These are phyloP conservation scores for Sebastes fasciatus DNA, from an alignment of 2,113 vertebrate species.

Conservation along the genomic window DNA sequence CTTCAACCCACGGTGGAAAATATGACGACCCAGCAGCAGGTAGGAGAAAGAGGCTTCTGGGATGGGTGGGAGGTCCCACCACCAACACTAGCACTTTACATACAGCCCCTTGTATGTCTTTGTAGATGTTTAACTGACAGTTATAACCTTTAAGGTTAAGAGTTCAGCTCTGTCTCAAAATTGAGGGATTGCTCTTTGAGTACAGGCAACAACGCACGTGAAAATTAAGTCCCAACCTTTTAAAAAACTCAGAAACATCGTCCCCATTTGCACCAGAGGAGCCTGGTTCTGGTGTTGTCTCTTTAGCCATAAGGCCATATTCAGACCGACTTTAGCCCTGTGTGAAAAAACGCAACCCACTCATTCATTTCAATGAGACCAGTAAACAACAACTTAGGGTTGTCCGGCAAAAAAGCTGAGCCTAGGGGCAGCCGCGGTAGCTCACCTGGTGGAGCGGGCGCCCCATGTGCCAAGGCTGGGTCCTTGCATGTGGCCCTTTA, in stretches of 20 bases:
- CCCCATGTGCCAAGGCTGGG: too few species aligned
- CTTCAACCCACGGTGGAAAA: conserved; percentile 79
- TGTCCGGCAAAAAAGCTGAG: neutral
- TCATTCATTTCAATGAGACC: neutral
- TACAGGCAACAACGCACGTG: neutral
- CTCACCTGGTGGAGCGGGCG: too few species aligned
- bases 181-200: neutral
- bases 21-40: conserved; percentile 72
- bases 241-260: neutral
- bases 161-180: conserved; percentile 18
- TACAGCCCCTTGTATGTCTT: conserved; percentile 31
- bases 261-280: conserved; percentile 1
- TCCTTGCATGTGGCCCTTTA: too few species aligned
- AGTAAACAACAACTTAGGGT: neutral
- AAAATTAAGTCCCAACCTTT: neutral
- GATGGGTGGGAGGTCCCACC: conserved; percentile 44
- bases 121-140: conserved; percentile 19
- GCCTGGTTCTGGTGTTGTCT: neutral
- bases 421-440: too few species aligned
- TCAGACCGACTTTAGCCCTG: neutral
- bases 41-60: conserved; percentile 67
- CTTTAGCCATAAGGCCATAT: neutral
- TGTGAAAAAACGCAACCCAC: neutral
- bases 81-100: conserved; percentile 27
- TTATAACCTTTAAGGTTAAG: neutral